These are phyloP conservation scores for Cyphomyrus plagiostoma DNA, from an alignment of 2,113 vertebrate species.

Conservation along the genomic window DNA sequence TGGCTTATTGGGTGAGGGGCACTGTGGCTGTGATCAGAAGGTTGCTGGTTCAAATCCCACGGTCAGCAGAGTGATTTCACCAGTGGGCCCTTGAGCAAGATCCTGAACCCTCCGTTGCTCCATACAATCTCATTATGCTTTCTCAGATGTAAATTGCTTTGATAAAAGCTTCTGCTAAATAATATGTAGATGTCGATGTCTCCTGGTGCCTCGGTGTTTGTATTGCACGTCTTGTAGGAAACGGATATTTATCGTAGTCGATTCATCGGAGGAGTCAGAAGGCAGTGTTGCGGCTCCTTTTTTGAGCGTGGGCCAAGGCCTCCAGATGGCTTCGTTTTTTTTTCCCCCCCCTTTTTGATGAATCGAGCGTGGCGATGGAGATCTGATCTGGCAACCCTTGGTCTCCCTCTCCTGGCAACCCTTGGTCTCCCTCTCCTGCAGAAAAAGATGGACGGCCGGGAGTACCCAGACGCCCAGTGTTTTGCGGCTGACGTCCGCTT, in stretches of 20 bases:
- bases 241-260: too few relatives aligned
- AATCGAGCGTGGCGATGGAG: neutral
- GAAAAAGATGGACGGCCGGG: constrained; percentile 85
- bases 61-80: neutral
- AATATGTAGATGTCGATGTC: neutral
- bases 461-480: constrained; percentile 79
- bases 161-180: neutral
- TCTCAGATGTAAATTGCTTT: neutral
- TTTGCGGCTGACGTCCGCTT: constrained; percentile 89
- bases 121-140: neutral
- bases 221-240: neutral
- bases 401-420: constrained; percentile 35
- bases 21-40: neutral
- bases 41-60: neutral
- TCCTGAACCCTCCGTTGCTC: neutral
- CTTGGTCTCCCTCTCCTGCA: constrained; percentile 48
- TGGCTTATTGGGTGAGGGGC: neutral
- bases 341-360: neutral
- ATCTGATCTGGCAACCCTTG: neutral
- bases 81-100: neutral
- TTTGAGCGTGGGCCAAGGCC: neutral
- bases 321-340: neutral
- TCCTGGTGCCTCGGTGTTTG: neutral
- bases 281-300: neutral
- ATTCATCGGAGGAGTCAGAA: neutral